phyloP scores from a whole-genome alignment of 2,888 invertebrate genomes.

The Masnerella sp. region DNA sequence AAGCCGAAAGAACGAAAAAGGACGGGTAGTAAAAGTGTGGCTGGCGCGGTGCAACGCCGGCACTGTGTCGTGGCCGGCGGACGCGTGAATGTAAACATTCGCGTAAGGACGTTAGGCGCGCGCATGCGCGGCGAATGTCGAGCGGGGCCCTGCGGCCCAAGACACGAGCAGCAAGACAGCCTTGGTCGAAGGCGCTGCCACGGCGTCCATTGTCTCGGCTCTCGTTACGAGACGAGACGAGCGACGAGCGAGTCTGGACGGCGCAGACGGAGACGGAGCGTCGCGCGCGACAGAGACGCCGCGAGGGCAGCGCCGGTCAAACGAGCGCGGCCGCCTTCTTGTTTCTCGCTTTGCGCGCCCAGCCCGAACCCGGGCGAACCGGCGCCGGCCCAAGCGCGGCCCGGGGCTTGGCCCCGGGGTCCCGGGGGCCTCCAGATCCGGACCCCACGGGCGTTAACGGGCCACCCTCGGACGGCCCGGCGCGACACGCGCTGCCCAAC shows the following conservation, averaged over 20 bases:
- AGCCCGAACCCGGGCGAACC: slow-evolving; percentile 46
- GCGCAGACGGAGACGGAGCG: slow-evolving; percentile 39
- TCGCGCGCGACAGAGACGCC: slow-evolving; percentile 14
- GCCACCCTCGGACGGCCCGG: slow-evolving; percentile 22
- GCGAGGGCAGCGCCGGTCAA: slow-evolving; percentile 55
- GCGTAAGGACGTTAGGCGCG: slow-evolving; percentile 36
- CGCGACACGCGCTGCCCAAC: slow-evolving; percentile 34
- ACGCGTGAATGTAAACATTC: slow-evolving; percentile 48
- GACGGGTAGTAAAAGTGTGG: too few relatives aligned
- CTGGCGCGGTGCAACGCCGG: slow-evolving; percentile 39
- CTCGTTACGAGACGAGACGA: slow-evolving; percentile 62
- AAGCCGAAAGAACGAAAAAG: too few relatives aligned
- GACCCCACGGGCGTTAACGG: slow-evolving; percentile 26
- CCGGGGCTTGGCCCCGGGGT: slow-evolving; percentile 50
- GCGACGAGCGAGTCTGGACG: slow-evolving; percentile 52
- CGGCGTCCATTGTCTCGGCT: slow-evolving; percentile 74
- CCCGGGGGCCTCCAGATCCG: slow-evolving; percentile 28
- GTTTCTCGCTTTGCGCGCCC: slow-evolving; percentile 38
- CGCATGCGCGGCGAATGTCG: slow-evolving; percentile 55
- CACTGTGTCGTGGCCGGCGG: slow-evolving; percentile 31
- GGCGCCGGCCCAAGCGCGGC: slow-evolving; percentile 53
- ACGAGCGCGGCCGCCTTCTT: slow-evolving; percentile 46
- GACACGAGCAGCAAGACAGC: too few relatives aligned
- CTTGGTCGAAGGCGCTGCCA: slow-evolving; percentile 73
- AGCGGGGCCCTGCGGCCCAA: slow-evolving; percentile 60